These are phyloP conservation scores for Sycobia sp. DNA, from an alignment of 1,140 invertebrate species.

Conservation along the genomic window DNA sequence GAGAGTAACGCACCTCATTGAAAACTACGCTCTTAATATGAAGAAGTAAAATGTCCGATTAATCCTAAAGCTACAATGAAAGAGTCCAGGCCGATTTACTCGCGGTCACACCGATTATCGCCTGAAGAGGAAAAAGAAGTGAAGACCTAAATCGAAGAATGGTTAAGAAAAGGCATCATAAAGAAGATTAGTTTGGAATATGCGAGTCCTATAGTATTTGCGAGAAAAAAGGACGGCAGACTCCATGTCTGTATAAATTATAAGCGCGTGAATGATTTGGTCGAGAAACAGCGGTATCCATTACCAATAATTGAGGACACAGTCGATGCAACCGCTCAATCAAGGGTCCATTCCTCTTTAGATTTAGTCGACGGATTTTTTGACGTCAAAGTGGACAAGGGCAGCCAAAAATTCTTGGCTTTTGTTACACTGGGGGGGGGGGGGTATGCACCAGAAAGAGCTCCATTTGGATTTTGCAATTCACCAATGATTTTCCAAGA, in stretches of 20 bases:
- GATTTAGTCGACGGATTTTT: constrained; percentile 19
- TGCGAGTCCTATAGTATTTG: background rate
- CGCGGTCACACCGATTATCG: constrained; percentile 12
- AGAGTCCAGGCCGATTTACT: background rate
- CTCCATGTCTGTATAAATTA: constrained; percentile 8
- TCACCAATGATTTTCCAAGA: constrained; percentile 2
- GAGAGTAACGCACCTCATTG: constrained; percentile 3
- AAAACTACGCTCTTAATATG: background rate
- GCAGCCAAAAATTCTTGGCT: constrained; percentile 7
- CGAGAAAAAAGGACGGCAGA: background rate
- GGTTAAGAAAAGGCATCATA: constrained; percentile 22
- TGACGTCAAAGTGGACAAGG: background rate
- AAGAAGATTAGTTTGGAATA: background rate
- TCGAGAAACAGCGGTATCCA: background rate
- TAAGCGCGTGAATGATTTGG: background rate
- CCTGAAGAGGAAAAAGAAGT: constrained; percentile 22
- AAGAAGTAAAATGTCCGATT: background rate
- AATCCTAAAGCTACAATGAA: constrained; percentile 14
- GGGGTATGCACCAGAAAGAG: background rate
- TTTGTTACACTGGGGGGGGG: constrained; percentile 12
- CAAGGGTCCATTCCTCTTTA: background rate
- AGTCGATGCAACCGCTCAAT: background rate
- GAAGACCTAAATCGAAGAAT: constrained; percentile 3
- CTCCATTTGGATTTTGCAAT: constrained; percentile 18
- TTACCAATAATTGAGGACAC: background rate